phyloP scores from a whole-genome alignment of 2,888 invertebrate genomes.

The Hypolimnas misippus region DNA sequence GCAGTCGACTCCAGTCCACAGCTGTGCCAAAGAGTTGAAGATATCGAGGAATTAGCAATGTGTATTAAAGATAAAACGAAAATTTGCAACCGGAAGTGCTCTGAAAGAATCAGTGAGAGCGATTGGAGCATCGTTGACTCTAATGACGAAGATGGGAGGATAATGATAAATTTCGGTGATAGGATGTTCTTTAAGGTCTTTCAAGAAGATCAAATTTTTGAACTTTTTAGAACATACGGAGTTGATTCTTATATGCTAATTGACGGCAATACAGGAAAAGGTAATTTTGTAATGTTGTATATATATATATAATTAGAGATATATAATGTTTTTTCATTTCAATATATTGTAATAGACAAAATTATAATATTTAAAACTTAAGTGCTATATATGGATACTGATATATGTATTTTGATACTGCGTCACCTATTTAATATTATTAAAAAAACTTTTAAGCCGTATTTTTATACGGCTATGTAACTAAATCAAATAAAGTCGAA shows the following conservation, averaged over 20 bases:
- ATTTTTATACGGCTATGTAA: too few relatives aligned
- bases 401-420: too few relatives aligned
- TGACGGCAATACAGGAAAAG: slow-evolving; percentile 89
- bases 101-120: slow-evolving; percentile 51
- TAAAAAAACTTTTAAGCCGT: too few relatives aligned
- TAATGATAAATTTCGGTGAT: slow-evolving; percentile 76
- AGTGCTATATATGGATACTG: too few relatives aligned
- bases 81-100: slow-evolving; percentile 60
- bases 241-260: slow-evolving; percentile 82
- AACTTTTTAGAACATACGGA: slow-evolving; percentile 67
- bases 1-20: slow-evolving; percentile 84
- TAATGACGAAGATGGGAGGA: slow-evolving; percentile 53
- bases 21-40: slow-evolving; percentile 74
- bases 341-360: too few relatives aligned
- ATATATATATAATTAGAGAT: too few relatives aligned
- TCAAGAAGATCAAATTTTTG: slow-evolving; percentile 74
- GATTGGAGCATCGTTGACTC: slow-evolving; percentile 60
- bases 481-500: too few relatives aligned
- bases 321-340: too few relatives aligned
- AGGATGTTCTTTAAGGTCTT: slow-evolving; percentile 78
- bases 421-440: too few relatives aligned
- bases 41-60: slow-evolving; percentile 68
- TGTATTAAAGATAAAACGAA: slow-evolving; percentile 52
- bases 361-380: too few relatives aligned
- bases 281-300: too few relatives aligned